Evolutionary conservation across 2,797 vertebrate genomes (phyloP).

Genomic region (Siniperca obscura): DNA sequence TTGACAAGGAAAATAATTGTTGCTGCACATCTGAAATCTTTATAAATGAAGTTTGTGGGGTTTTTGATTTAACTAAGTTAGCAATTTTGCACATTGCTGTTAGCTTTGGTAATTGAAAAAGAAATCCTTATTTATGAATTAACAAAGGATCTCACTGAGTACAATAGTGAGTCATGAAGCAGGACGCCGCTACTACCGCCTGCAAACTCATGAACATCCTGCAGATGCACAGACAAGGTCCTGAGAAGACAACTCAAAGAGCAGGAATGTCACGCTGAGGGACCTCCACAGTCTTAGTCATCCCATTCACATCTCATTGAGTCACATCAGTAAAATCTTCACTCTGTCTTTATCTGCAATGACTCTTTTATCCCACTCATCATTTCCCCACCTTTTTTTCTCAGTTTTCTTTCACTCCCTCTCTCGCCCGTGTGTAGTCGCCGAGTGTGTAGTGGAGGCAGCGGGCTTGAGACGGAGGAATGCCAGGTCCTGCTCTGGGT

Average conservation of each 20-base stretch:
- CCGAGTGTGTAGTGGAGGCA: slow-evolving; percentile 31
- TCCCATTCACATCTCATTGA: slow-evolving; percentile 49
- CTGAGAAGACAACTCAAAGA: slow-evolving; percentile 76
- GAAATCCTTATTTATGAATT: neutral
- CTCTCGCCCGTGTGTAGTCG: neutral
- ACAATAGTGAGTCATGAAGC: slow-evolving; percentile 63
- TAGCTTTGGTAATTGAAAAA: neutral
- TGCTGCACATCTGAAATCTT: neutral
- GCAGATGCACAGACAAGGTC: slow-evolving; percentile 68
- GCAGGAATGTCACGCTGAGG: slow-evolving; percentile 68
- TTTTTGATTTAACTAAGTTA: neutral
- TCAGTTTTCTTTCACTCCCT: slow-evolving; percentile 16
- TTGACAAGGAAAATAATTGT: too few relatives aligned
- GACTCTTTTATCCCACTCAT: slow-evolving; percentile 11
- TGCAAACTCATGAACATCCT: slow-evolving; percentile 66
- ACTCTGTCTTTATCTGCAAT: slow-evolving; percentile 12
- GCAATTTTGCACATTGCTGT: neutral
- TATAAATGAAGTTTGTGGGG: neutral
- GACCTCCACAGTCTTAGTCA: slow-evolving; percentile 61
- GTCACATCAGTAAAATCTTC: slow-evolving; percentile 42
- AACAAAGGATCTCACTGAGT: slow-evolving; percentile 12
- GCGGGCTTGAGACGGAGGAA: slow-evolving; percentile 64
- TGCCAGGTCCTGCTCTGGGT: slow-evolving; percentile 76
- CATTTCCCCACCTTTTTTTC: slow-evolving; percentile 39
- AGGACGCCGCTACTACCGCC: slow-evolving; percentile 62